Conservation (phyloP, 2,888 invertebrate genomes). For the Odiellus spinosus region DNA sequence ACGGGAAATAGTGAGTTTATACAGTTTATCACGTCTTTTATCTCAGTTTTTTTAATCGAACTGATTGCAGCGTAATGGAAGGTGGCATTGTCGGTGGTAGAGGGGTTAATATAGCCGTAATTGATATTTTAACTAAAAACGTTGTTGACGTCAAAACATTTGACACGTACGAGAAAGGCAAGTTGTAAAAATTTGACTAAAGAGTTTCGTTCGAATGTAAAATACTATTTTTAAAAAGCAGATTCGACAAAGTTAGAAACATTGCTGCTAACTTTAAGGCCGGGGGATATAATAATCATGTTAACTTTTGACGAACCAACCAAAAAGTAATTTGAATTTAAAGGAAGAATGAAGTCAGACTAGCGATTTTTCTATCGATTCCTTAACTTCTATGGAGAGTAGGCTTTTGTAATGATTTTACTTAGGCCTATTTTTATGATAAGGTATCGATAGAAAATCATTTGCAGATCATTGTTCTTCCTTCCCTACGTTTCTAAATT, state of each 20-base stretch:
- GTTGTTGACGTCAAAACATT: constrained; percentile 35
- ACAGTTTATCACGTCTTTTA: no score
- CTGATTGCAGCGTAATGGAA: constrained; percentile 19
- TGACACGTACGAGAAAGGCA: constrained; percentile 38
- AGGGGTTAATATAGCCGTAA: constrained; percentile 38
- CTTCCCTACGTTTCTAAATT: no score
- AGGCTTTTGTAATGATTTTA: no score
- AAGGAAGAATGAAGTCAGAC: no score
- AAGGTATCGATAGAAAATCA: no score
- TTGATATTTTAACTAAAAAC: constrained; percentile 32
- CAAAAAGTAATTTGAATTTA: constrained; percentile 31
- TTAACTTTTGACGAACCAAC: constrained; percentile 40
- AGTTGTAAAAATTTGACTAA: background rate
- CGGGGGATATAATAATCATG: constrained; percentile 36
- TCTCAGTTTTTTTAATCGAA: no score
- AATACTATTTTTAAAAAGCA: no score
- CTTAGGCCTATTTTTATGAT: no score
- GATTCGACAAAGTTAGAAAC: constrained; percentile 26
- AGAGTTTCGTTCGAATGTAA: no score
- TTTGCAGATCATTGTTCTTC: no score
- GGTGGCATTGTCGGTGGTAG: constrained; percentile 33
- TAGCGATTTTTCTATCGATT: no score
- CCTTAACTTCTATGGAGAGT: no score
- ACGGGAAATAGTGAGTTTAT: constrained; percentile 36
- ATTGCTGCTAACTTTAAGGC: constrained; percentile 24